Base-by-base conservation (phyloP, 1,140 invertebrate species). In the Druon quercuslanigerum region DNA sequence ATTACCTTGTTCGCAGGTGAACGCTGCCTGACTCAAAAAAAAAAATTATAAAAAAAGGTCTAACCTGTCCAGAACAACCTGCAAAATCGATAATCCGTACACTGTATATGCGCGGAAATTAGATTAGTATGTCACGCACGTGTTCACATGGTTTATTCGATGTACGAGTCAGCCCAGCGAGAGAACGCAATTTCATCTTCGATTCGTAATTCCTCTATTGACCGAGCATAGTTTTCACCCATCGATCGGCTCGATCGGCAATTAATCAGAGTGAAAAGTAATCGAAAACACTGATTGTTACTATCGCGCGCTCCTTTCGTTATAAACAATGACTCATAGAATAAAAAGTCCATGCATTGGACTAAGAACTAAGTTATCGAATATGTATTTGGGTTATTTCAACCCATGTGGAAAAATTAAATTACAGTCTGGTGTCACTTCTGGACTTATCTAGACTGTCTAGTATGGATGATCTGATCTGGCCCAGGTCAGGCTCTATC, bases 81-180 rank as follows among this genome's bases (percentile, higher is more conserved):
- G 60, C 60, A 66, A 66, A 66, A 66, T 66, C 60, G 60, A 66
- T 66, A 66, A 66, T 33, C 60, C 33, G 60, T 40, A 66, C 60
- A 66, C 60, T 66, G 40, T 46, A 78, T 50, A 78, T 50, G 71
- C 74, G 72, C 80, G 78, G 81, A 84, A 86, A 85, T 85, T 85
- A 79, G 85, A 85, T 85, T 74, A 86, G 76, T 83, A 60, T 85
- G 84, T 85, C 85, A 84, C 16, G 46, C 71, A 71, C 40, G 76
- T 52, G 72, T 60, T 46, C 51, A 20, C 40, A 46, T 46, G 40
- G 40, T 46, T 46, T 33, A 20, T 17, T 17, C 25, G 25, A 40
- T 60, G 20, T 66, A 66, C 57, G 20, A 66, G 57, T 40, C 60
- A 66, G 33, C 5, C 60, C 40, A 40, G 14, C 25, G 60, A 66